A percentile compares a stretch with the other conserved stretches of the same genome.
These are phyloP conservation scores for Sula dactylatra DNA, from an alignment of 2,113 vertebrate species.

Conservation along the genomic window DNA sequence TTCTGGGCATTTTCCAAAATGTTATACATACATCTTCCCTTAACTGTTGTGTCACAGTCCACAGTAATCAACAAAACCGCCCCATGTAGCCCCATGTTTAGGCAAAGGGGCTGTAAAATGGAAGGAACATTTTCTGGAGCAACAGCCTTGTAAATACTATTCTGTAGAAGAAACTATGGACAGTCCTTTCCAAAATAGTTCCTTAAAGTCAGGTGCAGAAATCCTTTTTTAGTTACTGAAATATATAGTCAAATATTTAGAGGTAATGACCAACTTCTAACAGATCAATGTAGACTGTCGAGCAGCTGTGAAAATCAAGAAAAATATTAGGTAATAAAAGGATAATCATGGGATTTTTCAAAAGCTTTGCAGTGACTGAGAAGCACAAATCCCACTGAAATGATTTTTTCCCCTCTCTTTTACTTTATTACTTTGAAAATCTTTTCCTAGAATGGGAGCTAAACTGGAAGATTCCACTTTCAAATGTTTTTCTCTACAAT, in stretches of 20 bases:
- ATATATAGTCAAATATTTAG: background rate
- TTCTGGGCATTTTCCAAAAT: background rate
- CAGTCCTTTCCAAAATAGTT: background rate
- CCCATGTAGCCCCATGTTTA: background rate
- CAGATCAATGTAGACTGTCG: background rate
- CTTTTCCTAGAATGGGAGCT: background rate
- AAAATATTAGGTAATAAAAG: background rate
- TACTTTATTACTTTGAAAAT: background rate
- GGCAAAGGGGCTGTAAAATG: background rate
- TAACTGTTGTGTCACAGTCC: background rate
- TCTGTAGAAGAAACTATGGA: background rate
- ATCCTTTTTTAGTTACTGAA: background rate
- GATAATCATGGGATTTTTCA: background rate
- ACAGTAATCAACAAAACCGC: background rate
- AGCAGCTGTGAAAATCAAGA: background rate
- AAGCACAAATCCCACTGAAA: background rate
- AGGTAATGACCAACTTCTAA: background rate
- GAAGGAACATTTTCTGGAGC: background rate
- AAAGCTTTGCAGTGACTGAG: background rate
- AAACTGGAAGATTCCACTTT: background rate
- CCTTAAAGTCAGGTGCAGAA: background rate
- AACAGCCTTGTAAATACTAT: background rate
- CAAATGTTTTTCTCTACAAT: background rate
- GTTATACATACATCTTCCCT: background rate
- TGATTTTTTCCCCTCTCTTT: accelerated